phyloP scores from a whole-genome alignment of 2,888 invertebrate species.

The Agrilus mali region DNA sequence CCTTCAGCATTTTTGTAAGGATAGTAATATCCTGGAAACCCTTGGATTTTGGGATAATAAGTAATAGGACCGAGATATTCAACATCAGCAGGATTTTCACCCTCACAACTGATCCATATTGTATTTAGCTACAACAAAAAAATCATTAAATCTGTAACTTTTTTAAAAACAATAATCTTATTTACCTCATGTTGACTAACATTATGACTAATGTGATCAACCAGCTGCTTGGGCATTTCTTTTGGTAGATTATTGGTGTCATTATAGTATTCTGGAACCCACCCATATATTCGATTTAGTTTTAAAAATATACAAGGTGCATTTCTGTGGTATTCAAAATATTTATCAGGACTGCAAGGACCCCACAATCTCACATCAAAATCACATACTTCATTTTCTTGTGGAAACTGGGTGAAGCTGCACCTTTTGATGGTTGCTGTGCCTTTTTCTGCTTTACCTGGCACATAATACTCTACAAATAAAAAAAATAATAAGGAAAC shows the following conservation, averaged over 20 bases:
- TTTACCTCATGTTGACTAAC: too few species aligned
- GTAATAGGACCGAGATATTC: slow-evolving; percentile 81
- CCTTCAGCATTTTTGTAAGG: slow-evolving; percentile 79
- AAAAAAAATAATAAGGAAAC: background rate
- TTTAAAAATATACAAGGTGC: slow-evolving; percentile 92
- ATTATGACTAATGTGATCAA: slow-evolving; percentile 44
- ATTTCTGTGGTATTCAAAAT: slow-evolving; percentile 83
- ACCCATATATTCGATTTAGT: slow-evolving; percentile 88
- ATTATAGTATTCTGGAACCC: slow-evolving; percentile 76
- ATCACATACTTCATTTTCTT: slow-evolving; percentile 64
- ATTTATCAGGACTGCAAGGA: slow-evolving; percentile 71
- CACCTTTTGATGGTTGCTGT: slow-evolving; percentile 30
- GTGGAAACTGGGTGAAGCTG: slow-evolving; percentile 26
- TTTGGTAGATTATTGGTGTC: slow-evolving; percentile 53
- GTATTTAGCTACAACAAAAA: slow-evolving; percentile 53
- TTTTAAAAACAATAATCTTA: too few species aligned
- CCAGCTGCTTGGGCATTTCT: slow-evolving; percentile 62
- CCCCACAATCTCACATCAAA: slow-evolving; percentile 73
- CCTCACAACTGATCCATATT: slow-evolving; percentile 87
- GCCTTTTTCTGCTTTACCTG: slow-evolving; percentile 32
- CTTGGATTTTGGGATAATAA: slow-evolving; percentile 62
- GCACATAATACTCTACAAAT: slow-evolving; percentile 30
- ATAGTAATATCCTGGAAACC: slow-evolving; percentile 83
- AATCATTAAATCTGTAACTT: background rate
- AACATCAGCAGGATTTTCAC: slow-evolving; percentile 84